Evolutionary conservation across 2,888 invertebrate genomes (phyloP).

Genomic region (Cryptocephalus moraei): DNA sequence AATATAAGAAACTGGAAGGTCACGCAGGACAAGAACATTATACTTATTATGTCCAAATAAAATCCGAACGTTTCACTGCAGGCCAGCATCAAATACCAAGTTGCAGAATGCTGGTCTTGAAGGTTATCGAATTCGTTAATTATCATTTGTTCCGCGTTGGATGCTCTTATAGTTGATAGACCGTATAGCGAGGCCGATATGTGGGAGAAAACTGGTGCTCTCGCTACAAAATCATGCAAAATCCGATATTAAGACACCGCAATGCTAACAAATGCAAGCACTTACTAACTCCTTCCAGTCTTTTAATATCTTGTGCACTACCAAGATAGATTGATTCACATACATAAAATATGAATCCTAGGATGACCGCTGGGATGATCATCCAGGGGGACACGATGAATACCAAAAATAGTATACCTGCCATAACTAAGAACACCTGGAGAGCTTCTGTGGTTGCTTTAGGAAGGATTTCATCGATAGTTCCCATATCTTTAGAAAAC

Average conservation of each 20-base stretch:
- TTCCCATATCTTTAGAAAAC: conserved; percentile 76
- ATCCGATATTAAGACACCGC: neutral
- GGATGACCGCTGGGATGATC: conserved; percentile 50
- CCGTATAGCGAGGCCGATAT: conserved; percentile 77
- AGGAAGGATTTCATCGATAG: conserved; percentile 65
- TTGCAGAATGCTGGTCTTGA: conserved; percentile 57
- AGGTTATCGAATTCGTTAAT: conserved; percentile 63
- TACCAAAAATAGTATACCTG: conserved; percentile 61
- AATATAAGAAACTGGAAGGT: conserved; percentile 53
- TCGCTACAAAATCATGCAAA: conserved; percentile 38
- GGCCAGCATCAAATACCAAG: conserved; percentile 51
- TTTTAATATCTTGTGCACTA: conserved; percentile 63
- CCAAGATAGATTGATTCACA: conserved; percentile 56
- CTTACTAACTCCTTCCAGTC: conserved; percentile 45
- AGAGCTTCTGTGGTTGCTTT: conserved; percentile 52
- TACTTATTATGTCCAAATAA: conserved; percentile 54
- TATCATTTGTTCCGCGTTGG: conserved; percentile 61
- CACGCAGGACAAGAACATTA: conserved; percentile 48
- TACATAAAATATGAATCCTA: conserved; percentile 52
- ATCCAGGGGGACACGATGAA: conserved; percentile 60
- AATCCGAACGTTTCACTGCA: conserved; percentile 54
- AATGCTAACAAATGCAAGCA: neutral
- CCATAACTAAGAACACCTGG: conserved; percentile 57
- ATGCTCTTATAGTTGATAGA: conserved; percentile 76
- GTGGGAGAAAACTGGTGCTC: conserved; percentile 84